Base-by-base conservation (phyloP, 2,888 invertebrate species). In the Chymomyza caudatula region DNA sequence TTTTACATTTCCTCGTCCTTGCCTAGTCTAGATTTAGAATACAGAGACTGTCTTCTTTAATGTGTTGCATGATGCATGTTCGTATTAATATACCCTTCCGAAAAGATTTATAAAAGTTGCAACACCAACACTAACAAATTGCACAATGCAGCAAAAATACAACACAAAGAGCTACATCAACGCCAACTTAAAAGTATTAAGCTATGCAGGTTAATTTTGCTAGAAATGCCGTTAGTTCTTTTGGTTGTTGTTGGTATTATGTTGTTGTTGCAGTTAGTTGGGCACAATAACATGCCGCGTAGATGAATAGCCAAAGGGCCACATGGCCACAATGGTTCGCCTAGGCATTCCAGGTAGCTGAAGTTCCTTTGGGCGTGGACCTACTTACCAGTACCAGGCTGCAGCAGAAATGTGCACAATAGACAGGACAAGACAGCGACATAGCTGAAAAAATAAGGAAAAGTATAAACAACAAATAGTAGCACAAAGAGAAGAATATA, bases 171-270 rank as follows among this genome's bases (percentile, higher is more conserved):
- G 25, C 11, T 8, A 49, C 49, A 58, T 23, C 61, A 69, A 70
- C 68, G 61, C 64, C 56, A 63, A 66, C 74, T 70, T 71, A 68
- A 68, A 67, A 69, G 62, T 70, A 79, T 79, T 76, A 77, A 77
- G 77, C 85, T 85, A 85, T 85, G 78, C 72, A 82, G 78, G 79
- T 85, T 83, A 83, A 83, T 83, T 83, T 76, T 78, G 76, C 85
- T 83, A 69, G 70, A 75, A 77, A 71, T 68, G 71, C 63, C 69
- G 63, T 70, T 76, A 73, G 71, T 61, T 49, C 51, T n/a, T 44
- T 29, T 51, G 43, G 55, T 29, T 56, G 65, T 5, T 62, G 6
- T 17, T 54, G 29, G 25, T 15, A 13, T 29, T 51, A 19, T 60
- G 29, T 54, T 15, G 23, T 29, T 51, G 23, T 60, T 51, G 22